Base-by-base conservation (phyloP, 23 tunicate species). In the Clavelina lepadiformis region DNA sequence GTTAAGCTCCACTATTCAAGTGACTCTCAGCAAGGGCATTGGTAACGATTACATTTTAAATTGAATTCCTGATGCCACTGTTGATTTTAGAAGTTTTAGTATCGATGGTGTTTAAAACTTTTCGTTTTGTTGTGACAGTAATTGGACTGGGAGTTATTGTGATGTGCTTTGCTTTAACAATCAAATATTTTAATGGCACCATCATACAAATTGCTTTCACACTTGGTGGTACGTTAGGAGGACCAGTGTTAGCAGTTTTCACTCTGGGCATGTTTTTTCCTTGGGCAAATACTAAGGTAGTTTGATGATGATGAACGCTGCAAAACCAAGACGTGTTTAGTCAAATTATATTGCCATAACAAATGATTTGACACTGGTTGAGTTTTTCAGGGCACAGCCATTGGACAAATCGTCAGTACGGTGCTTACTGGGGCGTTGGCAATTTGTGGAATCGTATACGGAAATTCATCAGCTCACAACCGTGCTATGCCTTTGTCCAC, bases 201-300 rank as follows among this genome's bases (percentile, higher is more conserved):
- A 65, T 73, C 5, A 36, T 82, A 19, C 31, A 78, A 65, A 46
- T 82, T 18, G 38, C 21, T 19, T 47, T 51, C 28, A 25, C 72
- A 19, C 3, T 74, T 46, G 46, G 26, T 31, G 80, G 80, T 7
- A 22, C 61, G 1, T 27, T 82, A 1, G 46, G 25, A 20, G 67
- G 74, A 5, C 89, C 89, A 3, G 11, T 73, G n/a, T 45, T 73
- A 1, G 89, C 80, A n/a, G 74, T 82, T 1, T 82, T 30, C 35
- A 73, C 80, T 15, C 74, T 82, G 2, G 89, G 80, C 1, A 32
- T 73, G 24, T 82, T 82, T 33, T 37, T 65, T 38, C 89, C 89
- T 19, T 82, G 80, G 80, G 46, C 68, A 22, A 68, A 38, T 24
- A 33, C 74, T 1, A 68, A 68, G 63, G 85, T 78, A 68, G 53